Evolutionary conservation across 1,140 invertebrate species (phyloP).

Genomic region (Drosophila varians): DNA sequence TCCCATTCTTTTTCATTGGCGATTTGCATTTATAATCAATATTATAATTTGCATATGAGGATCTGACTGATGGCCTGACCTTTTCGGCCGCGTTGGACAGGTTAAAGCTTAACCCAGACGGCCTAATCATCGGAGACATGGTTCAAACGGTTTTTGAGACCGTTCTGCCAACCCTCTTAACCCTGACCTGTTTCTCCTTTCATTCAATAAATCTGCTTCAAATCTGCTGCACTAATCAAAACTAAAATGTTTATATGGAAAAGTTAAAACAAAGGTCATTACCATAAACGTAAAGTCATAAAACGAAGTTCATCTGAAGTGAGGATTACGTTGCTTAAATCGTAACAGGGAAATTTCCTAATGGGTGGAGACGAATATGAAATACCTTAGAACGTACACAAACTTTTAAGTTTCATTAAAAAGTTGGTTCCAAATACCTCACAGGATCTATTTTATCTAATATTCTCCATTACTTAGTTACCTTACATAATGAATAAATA

Average conservation of each 20-base stretch:
- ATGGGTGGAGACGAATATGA: background rate
- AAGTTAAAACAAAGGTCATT: slow-evolving; percentile 14
- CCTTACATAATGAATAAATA: too few relatives aligned
- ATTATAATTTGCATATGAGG: slow-evolving; percentile 56
- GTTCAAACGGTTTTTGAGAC: too few relatives aligned
- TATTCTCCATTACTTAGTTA: too few relatives aligned
- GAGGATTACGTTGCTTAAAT: background rate
- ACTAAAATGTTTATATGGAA: background rate
- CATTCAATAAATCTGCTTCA: background rate
- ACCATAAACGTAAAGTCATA: slow-evolving; percentile 8
- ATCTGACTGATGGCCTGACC: slow-evolving; percentile 51
- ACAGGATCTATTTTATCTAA: too few relatives aligned
- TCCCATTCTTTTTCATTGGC: slow-evolving; percentile 21
- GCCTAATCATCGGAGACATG: too few relatives aligned
- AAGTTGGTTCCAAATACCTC: too few relatives aligned
- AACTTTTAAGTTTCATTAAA: background rate
- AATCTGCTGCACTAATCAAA: too few relatives aligned
- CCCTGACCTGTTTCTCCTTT: background rate
- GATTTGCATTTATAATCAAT: slow-evolving; percentile 67
- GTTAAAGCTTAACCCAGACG: background rate
- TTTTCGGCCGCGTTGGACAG: slow-evolving; percentile 35
- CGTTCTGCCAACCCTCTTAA: too few relatives aligned
- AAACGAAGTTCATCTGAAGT: background rate
- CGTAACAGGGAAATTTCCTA: background rate
- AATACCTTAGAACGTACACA: background rate